Evolutionary conservation across 2,888 invertebrate genomes (phyloP).

Genomic region (Strigamia maritima): DNA sequence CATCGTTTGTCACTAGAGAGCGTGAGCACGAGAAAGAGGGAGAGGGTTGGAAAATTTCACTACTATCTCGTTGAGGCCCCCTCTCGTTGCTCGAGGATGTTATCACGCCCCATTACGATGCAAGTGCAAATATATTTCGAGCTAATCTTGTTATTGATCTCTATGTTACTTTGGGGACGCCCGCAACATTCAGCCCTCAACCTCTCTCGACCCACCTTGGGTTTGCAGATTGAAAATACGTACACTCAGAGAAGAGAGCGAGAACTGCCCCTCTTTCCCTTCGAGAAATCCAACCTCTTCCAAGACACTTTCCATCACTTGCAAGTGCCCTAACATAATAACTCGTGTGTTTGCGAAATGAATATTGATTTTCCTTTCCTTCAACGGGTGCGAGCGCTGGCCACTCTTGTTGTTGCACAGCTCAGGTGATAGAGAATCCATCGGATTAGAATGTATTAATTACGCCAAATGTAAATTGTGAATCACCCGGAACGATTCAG

Average conservation of each 20-base stretch:
- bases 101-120: conserved; percentile 29
- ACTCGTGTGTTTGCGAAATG: conserved; percentile 12
- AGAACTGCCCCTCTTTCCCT: background rate
- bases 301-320: conserved; percentile 7
- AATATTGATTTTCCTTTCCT: conserved; percentile 3
- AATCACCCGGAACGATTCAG: conserved; percentile 17
- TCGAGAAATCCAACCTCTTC: conserved; percentile 6
- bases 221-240: conserved; percentile 11
- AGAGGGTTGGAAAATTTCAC: conserved; percentile 7
- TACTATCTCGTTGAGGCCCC: conserved; percentile 15
- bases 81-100: conserved; percentile 24
- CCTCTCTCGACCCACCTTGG: conserved; percentile 18
- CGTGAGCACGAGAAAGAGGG: background rate
- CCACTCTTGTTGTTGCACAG: conserved; percentile 8
- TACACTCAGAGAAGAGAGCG: background rate
- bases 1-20: conserved; percentile 16
- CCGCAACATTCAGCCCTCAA: conserved; percentile 18
- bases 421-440: conserved; percentile 16
- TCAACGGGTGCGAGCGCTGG: background rate
- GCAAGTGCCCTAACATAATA: background rate
- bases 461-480: conserved; percentile 16
- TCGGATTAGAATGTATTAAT: conserved; percentile 24
- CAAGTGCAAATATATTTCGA: conserved; percentile 27
- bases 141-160: conserved; percentile 36
- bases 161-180: conserved; percentile 35